Evolutionary conservation across 2,888 invertebrate genomes (phyloP).

Genomic region (Stenodera caucasica): DNA sequence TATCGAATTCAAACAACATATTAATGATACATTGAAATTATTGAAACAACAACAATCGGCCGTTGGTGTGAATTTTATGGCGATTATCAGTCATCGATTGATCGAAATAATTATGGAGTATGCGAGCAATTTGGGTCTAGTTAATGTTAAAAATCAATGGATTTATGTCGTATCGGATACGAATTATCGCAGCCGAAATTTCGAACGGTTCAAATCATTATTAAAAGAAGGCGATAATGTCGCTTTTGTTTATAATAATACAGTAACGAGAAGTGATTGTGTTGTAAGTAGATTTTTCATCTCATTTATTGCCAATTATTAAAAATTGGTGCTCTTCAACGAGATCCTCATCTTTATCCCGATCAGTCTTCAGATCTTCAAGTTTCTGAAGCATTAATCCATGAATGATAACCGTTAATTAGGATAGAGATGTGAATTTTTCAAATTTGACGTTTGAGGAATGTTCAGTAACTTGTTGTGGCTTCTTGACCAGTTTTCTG

Average conservation of each 20-base stretch:
- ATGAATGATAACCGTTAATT: no score
- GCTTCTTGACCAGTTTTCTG: no score
- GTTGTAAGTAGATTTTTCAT: constrained; percentile 54
- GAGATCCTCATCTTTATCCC: no score
- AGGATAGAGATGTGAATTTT: no score
- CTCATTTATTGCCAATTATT: background rate
- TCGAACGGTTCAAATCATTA: constrained; percentile 61
- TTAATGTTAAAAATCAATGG: constrained; percentile 77
- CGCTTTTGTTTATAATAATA: constrained; percentile 74
- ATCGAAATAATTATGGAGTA: constrained; percentile 69
- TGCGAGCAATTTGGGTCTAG: constrained; percentile 67
- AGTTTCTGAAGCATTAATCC: no score
- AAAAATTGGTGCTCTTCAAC: constrained; percentile 5
- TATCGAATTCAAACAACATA: constrained; percentile 40
- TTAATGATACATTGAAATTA: constrained; percentile 45
- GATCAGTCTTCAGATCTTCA: no score
- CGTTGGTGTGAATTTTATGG: constrained; percentile 60
- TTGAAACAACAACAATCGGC: constrained; percentile 38
- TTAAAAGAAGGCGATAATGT: constrained; percentile 79
- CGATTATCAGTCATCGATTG: constrained; percentile 64
- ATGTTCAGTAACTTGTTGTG: no score
- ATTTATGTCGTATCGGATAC: constrained; percentile 74
- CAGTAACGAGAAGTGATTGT: constrained; percentile 59
- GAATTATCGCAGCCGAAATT: constrained; percentile 56
- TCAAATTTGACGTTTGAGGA: no score